Conservation (phyloP, 1,140 invertebrate genomes). For the Dendroctonus ponderosae region DNA sequence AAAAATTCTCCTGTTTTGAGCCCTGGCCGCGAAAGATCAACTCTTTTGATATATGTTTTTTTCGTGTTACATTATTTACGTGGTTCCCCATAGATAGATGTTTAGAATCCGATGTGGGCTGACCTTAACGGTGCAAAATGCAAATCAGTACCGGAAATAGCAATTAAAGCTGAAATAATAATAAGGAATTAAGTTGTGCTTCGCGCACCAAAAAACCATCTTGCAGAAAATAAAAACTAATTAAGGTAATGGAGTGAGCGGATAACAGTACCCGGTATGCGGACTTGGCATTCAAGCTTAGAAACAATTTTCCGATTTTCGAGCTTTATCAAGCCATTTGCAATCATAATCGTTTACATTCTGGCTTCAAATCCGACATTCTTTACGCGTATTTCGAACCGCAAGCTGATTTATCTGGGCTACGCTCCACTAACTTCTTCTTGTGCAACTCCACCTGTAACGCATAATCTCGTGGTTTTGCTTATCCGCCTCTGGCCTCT, state of each 20-base stretch:
- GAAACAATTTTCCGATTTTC: not conserved
- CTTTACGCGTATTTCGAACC: not conserved
- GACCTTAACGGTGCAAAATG: not conserved
- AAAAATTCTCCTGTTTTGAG: no score
- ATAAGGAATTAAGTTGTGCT: not conserved
- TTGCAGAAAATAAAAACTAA: slow-evolving; percentile 4
- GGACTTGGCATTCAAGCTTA: not conserved
- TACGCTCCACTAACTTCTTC: not conserved
- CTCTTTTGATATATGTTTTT: no score
- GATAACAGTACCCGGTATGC: not conserved
- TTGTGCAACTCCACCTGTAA: not conserved
- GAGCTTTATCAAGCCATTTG: no score
- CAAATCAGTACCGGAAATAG: not conserved
- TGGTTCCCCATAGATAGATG: no score
- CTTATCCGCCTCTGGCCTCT: no score
- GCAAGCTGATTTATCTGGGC: not conserved
- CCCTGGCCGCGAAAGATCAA: no score
- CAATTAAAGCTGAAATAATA: no score
- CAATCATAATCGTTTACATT: no score
- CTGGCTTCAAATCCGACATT: no score
- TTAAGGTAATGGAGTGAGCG: slow-evolving; percentile 1
- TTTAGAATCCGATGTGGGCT: not conserved
- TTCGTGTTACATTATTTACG: no score
- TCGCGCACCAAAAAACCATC: slow-evolving; percentile 4
- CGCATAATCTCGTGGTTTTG: slow-evolving; percentile 2